phyloP scores from a whole-genome alignment of 2,888 invertebrate species.

The Zaprionus lineosus region DNA sequence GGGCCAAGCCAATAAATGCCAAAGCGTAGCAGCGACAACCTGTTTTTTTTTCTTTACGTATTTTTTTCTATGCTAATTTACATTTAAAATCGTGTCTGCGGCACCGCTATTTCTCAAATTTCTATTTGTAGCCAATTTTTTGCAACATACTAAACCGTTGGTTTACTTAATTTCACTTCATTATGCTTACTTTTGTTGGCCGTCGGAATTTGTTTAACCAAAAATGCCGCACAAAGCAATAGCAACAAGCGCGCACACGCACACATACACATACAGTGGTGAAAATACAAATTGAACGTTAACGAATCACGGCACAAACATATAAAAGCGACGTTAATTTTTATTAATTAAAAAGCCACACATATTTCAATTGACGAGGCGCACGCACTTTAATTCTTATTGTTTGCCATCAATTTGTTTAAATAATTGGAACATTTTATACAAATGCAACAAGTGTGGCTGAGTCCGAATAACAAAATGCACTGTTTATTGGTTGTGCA shows the following conservation, averaged over 20 bases:
- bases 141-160: constrained; percentile 31
- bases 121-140: constrained; percentile 39
- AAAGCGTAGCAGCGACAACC: constrained; percentile 65
- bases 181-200: constrained; percentile 52
- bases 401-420: constrained; percentile 43
- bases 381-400: constrained; percentile 40
- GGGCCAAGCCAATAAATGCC: constrained; percentile 48
- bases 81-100: constrained; percentile 54
- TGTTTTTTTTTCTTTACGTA: constrained; percentile 53
- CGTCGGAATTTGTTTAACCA: constrained; percentile 65
- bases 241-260: constrained; percentile 41
- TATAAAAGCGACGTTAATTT: constrained; percentile 30
- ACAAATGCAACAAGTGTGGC: constrained; percentile 56
- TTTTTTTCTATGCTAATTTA: constrained; percentile 48
- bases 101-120: constrained; percentile 32
- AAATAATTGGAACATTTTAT: constrained; percentile 60
- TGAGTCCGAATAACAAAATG: constrained; percentile 38
- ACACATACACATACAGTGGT: constrained; percentile 9
- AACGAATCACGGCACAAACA: constrained; percentile 49
- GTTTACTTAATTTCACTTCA: constrained; percentile 43
- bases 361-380: constrained; percentile 49
- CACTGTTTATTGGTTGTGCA: no score
- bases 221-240: constrained; percentile 64
- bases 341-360: constrained; percentile 38
- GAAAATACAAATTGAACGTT: constrained; percentile 19